Conservation (phyloP, 2,113 vertebrate genomes). For the Lophochroa leadbeateri region DNA sequence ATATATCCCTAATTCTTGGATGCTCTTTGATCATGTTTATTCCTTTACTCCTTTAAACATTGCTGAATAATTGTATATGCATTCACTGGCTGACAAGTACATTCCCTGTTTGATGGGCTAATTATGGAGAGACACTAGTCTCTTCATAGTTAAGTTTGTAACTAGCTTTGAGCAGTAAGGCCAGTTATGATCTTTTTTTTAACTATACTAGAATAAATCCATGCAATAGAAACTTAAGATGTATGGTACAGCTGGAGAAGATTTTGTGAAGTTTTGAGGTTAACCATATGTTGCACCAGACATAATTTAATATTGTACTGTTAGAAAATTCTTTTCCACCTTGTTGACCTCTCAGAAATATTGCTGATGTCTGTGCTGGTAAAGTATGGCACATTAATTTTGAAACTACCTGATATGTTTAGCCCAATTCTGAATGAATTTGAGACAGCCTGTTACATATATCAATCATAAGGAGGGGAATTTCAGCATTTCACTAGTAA, state of each 20-base stretch:
- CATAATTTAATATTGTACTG: not conserved
- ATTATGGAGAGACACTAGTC: constrained; percentile 51
- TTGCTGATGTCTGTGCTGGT: not conserved
- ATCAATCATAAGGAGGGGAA: not conserved
- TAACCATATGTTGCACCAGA: not conserved
- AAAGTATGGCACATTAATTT: not conserved
- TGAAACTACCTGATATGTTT: not conserved
- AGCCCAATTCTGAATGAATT: not conserved
- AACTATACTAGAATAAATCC: not conserved
- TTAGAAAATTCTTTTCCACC: not conserved
- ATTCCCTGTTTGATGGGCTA: constrained; percentile 63
- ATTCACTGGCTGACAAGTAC: constrained; percentile 61
- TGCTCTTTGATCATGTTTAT: constrained; percentile 74
- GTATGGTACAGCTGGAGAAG: not conserved
- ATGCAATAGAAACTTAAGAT: not conserved
- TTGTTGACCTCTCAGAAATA: not conserved
- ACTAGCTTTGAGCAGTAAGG: constrained; percentile 39
- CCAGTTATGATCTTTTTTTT: constrained; percentile 33
- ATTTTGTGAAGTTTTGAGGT: not conserved
- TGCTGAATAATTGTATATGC: constrained; percentile 67
- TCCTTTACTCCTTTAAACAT: constrained; percentile 64
- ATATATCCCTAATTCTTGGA: constrained; percentile 68
- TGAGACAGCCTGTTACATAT: not conserved
- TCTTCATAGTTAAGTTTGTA: constrained; percentile 38
- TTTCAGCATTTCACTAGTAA: not conserved